Evolutionary conservation across 2,888 invertebrate genomes (phyloP).

Genomic region (Coleophora flavipennella): DNA sequence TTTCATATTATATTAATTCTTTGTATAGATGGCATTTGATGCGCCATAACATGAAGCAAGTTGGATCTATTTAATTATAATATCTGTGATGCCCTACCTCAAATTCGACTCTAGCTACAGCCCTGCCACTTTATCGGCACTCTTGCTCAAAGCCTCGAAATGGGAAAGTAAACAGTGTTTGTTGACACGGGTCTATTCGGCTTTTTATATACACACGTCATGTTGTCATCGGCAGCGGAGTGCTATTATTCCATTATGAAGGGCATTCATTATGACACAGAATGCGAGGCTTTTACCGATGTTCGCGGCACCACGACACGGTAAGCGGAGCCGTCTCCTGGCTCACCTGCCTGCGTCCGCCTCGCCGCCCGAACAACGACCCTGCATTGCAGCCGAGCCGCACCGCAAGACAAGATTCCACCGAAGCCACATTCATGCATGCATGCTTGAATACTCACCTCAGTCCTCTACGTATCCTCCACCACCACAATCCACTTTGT

Average conservation of each 20-base stretch:
- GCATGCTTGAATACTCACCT: slow-evolving; percentile 38
- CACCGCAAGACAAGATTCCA: slow-evolving; percentile 14
- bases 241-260: slow-evolving; percentile 66
- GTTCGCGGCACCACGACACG: slow-evolving; percentile 24
- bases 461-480: slow-evolving; percentile 25
- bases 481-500: slow-evolving; percentile 62
- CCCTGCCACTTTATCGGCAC: slow-evolving; percentile 44
- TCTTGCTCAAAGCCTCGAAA: slow-evolving; percentile 40
- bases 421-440: too few relatives aligned
- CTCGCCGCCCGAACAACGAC: slow-evolving; percentile 18
- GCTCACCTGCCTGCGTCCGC: slow-evolving; percentile 14
- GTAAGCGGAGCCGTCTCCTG: slow-evolving; percentile 8
- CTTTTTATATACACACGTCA: slow-evolving; percentile 56
- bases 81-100: too few relatives aligned
- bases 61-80: too few relatives aligned
- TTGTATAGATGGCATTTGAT: too few relatives aligned
- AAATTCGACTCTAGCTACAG: slow-evolving; percentile 8
- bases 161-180: slow-evolving; percentile 56
- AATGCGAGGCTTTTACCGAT: slow-evolving; percentile 52
- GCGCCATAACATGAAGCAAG: too few relatives aligned
- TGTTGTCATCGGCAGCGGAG: slow-evolving; percentile 34
- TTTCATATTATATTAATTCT: too few relatives aligned
- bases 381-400: slow-evolving; percentile 19
- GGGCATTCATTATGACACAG: slow-evolving; percentile 61
- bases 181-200: slow-evolving; percentile 57